Evolutionary conservation across 2,797 vertebrate genomes (phyloP).

Genomic region (Coracias cyanogaster): DNA sequence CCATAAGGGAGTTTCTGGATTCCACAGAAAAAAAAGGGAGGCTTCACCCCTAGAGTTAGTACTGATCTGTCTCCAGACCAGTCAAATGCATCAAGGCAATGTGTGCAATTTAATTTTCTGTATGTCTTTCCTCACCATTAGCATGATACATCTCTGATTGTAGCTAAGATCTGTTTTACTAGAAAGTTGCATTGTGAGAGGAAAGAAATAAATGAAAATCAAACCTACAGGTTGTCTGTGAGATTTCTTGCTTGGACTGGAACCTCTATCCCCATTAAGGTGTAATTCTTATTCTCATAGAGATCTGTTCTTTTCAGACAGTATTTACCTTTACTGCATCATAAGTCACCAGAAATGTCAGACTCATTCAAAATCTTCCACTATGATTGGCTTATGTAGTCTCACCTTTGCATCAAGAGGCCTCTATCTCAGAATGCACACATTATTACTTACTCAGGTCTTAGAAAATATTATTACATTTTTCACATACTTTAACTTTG

Average conservation of each 20-base stretch:
- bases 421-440: background rate
- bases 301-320: background rate
- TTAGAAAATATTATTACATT: background rate
- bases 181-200: background rate
- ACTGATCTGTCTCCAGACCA: background rate
- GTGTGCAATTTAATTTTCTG: background rate
- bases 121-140: background rate
- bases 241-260: background rate
- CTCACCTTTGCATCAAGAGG: background rate
- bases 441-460: background rate
- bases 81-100: fast-evolving
- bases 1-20: background rate
- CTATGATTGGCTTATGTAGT: background rate
- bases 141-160: background rate
- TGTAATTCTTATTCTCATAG: background rate
- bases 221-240: background rate
- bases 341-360: background rate
- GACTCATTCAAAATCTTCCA: background rate
- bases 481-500: background rate
- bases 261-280: background rate
- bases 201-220: background rate
- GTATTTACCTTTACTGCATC: background rate
- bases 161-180: background rate
- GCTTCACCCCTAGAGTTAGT: background rate
- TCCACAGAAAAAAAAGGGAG: background rate